A percentile compares a stretch with the other conserved stretches of the same genome.
Evolutionary conservation across 2,888 invertebrate species (phyloP).

Genomic region (Aromia moschata): DNA sequence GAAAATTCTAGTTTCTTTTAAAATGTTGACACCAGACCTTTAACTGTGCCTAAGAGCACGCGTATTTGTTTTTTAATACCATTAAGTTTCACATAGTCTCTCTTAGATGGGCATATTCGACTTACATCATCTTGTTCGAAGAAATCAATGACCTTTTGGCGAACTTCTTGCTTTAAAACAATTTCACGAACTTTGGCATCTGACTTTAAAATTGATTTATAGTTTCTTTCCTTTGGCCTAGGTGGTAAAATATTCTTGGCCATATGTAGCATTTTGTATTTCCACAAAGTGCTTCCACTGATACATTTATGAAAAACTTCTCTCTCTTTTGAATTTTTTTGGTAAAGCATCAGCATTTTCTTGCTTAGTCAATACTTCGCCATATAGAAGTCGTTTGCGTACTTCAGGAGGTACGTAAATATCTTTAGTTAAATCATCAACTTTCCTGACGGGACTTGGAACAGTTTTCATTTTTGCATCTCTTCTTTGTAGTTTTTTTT

Average conservation of each 20-base stretch:
- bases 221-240: conserved; percentile 25
- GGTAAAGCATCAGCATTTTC: conserved; percentile 8
- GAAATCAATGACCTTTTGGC: conserved; percentile 26
- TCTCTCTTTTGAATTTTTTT: conserved; percentile 28
- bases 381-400: conserved; percentile 19
- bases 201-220: conserved; percentile 20
- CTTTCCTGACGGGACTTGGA: conserved; percentile 17
- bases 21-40: conserved; percentile 5
- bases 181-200: conserved; percentile 18
- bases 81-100: conserved; percentile 36
- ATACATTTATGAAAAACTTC: conserved; percentile 27
- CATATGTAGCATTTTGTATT: conserved; percentile 20
- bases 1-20: conserved; percentile 35
- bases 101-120: conserved; percentile 43
- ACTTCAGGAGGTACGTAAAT: conserved; percentile 18
- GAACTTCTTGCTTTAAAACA: conserved; percentile 20
- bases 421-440: conserved; percentile 15
- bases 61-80: conserved; percentile 42
- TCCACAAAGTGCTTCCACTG: conserved; percentile 22
- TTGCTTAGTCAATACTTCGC: conserved; percentile 18
- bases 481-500: conserved; percentile 17
- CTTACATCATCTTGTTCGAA: conserved; percentile 42
- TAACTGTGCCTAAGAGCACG: conserved; percentile 9
- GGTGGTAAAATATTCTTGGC: conserved; percentile 23
- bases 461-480: conserved; percentile 2